These are phyloP conservation scores for Catharus bicknelli DNA, from an alignment of 2,113 vertebrate species.

Conservation along the genomic window DNA sequence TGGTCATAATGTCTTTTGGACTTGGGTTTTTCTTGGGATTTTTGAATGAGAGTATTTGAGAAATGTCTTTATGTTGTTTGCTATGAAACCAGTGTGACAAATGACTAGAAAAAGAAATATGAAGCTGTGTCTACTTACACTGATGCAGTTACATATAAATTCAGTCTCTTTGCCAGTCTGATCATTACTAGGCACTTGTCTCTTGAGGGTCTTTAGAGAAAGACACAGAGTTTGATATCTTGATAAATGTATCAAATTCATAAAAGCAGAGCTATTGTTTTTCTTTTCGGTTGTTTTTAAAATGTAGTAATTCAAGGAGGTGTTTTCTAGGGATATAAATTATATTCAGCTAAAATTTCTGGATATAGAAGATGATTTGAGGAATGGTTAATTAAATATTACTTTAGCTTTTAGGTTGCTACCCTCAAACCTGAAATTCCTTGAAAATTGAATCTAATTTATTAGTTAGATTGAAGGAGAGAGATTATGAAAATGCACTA, in stretches of 20 bases:
- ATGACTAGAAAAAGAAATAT: neutral
- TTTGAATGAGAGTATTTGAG: neutral
- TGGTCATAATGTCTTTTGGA: neutral
- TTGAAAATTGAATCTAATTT: neutral
- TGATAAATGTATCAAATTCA: neutral
- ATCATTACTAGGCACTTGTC: neutral
- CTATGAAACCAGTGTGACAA: neutral
- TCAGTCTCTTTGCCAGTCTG: neutral
- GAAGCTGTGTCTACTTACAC: neutral
- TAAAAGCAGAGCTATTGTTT: neutral
- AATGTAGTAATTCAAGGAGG: fast-evolving
- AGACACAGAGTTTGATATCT: neutral
- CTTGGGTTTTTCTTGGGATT: neutral
- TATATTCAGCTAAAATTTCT: neutral
- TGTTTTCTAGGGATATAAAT: neutral
- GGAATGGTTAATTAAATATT: neutral
- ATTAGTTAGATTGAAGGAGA: neutral
- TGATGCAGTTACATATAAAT: neutral
- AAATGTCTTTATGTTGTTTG: neutral
- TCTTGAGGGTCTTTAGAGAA: neutral
- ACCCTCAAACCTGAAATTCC: neutral
- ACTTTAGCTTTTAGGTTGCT: neutral
- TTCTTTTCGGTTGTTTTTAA: neutral
- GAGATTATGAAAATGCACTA: neutral
- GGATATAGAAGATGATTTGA: neutral